These are phyloP conservation scores for Procambarus clarkii DNA, from an alignment of 1,140 invertebrate species.

Conservation along the genomic window DNA sequence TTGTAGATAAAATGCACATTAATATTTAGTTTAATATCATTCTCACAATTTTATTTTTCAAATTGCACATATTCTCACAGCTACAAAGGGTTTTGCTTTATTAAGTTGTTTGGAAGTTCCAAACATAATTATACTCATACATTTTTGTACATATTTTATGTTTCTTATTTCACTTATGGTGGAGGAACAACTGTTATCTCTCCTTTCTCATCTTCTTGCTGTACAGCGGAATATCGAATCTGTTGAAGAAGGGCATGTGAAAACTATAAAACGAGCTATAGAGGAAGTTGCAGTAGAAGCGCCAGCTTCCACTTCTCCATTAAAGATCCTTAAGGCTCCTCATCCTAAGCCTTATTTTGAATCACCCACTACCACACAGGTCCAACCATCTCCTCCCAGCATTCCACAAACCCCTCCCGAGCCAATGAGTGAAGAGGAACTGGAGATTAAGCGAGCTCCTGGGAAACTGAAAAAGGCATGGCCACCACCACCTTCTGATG, in stretches of 20 bases:
- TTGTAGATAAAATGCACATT: conserved; percentile 23
- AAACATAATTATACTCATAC: neutral
- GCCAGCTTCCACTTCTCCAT: conserved; percentile 45
- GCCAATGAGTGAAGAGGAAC: conserved; percentile 33
- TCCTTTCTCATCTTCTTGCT: conserved; percentile 60
- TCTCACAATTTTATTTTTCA: neutral
- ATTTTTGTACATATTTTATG: conserved; percentile 13
- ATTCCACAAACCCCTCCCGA: conserved; percentile 29
- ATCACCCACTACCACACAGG: conserved; percentile 14
- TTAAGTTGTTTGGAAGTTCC: neutral
- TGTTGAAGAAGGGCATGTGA: conserved; percentile 69
- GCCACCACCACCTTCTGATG: conserved; percentile 61
- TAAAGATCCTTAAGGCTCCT: conserved; percentile 61
- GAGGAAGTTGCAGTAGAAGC: conserved; percentile 67
- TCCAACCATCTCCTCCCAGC: conserved; percentile 26
- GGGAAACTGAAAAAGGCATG: conserved; percentile 66
- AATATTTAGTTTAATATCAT: conserved; percentile 16
- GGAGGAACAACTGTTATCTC: conserved; percentile 49
- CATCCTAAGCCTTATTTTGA: conserved; percentile 42
- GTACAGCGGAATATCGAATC: conserved; percentile 66
- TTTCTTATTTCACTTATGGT: conserved; percentile 39
- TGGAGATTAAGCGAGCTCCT: conserved; percentile 54
- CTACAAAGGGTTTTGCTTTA: neutral
- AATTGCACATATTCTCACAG: neutral
- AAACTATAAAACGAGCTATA: conserved; percentile 71